phyloP scores from a whole-genome alignment of 23 tunicate species.

The Diplosoma virens region DNA sequence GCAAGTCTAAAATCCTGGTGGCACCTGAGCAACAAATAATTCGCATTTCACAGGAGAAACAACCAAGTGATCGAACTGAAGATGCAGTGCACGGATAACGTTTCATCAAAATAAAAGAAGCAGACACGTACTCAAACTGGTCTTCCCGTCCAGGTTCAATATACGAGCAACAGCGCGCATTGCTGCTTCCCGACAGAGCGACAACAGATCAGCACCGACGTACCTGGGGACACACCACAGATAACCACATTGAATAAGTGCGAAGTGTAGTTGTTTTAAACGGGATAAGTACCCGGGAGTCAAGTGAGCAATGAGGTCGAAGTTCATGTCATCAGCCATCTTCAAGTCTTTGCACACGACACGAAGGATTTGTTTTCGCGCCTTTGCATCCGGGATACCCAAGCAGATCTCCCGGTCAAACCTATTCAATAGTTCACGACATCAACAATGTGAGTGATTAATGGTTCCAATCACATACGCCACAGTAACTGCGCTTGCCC shows the following conservation, averaged over 20 bases:
- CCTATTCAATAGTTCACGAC: neutral
- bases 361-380: conserved; percentile 51
- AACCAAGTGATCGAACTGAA: neutral
- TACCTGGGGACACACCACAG: conserved; percentile 16
- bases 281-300: conserved; percentile 71
- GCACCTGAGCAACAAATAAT: neutral
- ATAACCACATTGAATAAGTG: neutral
- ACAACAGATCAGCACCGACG: conserved; percentile 58
- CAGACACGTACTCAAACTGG: neutral
- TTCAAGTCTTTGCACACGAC: conserved; percentile 69
- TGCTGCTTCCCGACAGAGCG: conserved; percentile 66
- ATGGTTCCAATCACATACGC: neutral
- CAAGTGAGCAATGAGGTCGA: conserved; percentile 53
- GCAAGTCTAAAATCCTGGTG: conserved; percentile 1
- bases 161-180: conserved; percentile 31
- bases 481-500: too few relatives aligned
- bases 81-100: too few relatives aligned
- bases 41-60: neutral
- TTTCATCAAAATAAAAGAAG: too few relatives aligned
- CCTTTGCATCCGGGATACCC: conserved; percentile 86
- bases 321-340: conserved; percentile 55
- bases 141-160: neutral
- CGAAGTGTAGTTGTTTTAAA: too few relatives aligned
- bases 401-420: conserved; percentile 79
- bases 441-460: neutral